Conservation (phyloP, 2,113 vertebrate species). For the Archocentrus centrarchus region DNA sequence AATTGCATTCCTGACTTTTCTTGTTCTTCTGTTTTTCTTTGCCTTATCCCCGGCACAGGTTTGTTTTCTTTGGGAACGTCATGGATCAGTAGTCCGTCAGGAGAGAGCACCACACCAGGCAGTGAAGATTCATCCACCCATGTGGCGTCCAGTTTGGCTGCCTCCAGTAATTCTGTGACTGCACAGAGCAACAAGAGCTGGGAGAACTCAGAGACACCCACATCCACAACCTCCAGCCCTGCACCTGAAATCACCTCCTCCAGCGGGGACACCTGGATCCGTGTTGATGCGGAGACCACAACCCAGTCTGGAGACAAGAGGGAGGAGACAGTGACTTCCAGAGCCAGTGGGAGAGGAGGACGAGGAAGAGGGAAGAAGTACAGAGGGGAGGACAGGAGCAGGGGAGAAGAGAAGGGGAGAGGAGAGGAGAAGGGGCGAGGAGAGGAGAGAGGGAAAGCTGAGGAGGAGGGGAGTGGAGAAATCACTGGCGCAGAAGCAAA, state of each 20-base stretch:
- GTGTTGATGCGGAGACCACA: slow-evolving; percentile 56
- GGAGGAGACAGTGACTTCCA: slow-evolving; percentile 57
- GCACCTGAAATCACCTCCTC: slow-evolving; percentile 34
- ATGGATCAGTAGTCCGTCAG: slow-evolving; percentile 49
- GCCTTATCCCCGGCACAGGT: slow-evolving; percentile 49
- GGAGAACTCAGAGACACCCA: slow-evolving; percentile 36
- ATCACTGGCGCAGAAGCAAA: slow-evolving; percentile 67
- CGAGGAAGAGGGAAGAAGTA: slow-evolving; percentile 73
- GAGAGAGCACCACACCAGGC: slow-evolving; percentile 36
- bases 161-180: slow-evolving; percentile 38
- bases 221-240: slow-evolving; percentile 29
- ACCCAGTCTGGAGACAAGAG: slow-evolving; percentile 49
- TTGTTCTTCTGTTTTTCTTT: slow-evolving; percentile 1
- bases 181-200: slow-evolving; percentile 32
- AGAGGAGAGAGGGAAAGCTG: slow-evolving; percentile 65
- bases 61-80: slow-evolving; percentile 64
- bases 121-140: slow-evolving; percentile 52
- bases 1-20: slow-evolving; percentile 24
- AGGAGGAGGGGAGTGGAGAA: slow-evolving; percentile 77
- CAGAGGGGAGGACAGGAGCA: slow-evolving; percentile 61
- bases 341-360: slow-evolving; percentile 62
- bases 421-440: slow-evolving; percentile 49
- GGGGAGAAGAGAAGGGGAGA: slow-evolving; percentile 60
- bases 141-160: slow-evolving; percentile 40
- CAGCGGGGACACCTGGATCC: slow-evolving; percentile 48